phyloP scores from a whole-genome alignment of 1,140 invertebrate species.

The Bombus ignitus region DNA sequence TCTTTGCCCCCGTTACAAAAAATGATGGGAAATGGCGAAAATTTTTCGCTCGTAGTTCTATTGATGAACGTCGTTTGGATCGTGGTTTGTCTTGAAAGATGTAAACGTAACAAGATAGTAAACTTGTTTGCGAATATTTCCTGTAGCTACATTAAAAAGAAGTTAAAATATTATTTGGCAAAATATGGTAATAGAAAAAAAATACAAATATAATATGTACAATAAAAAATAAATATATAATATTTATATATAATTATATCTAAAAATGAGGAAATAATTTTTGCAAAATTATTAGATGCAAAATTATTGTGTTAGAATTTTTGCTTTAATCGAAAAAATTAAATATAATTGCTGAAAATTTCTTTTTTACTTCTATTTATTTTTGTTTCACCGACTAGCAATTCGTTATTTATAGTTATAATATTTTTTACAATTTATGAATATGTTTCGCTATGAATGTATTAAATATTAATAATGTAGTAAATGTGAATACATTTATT shows the following conservation, averaged over 20 bases:
- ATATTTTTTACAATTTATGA: background rate
- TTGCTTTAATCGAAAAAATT: no score
- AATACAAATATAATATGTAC: background rate
- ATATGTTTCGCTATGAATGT: background rate
- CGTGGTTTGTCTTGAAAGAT: background rate
- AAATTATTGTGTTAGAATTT: background rate
- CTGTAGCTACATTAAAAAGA: no score
- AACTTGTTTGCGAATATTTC: background rate
- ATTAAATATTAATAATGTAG: background rate
- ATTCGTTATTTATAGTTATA: background rate
- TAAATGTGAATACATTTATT: background rate
- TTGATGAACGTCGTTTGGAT: conserved; percentile 27
- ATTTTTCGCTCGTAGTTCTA: conserved; percentile 2
- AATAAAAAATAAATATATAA: background rate
- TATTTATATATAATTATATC: background rate
- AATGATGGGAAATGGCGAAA: conserved; percentile 2
- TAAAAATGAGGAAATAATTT: background rate
- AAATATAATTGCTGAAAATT: no score
- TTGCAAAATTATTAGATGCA: background rate
- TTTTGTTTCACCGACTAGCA: background rate
- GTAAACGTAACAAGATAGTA: background rate
- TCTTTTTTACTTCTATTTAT: background rate
- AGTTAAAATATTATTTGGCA: no score
- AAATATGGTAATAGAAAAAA: background rate
- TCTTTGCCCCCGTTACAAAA: conserved; percentile 41